Base-by-base conservation (phyloP, 2,797 vertebrate species). In the Lutjanus argentimaculatus region DNA sequence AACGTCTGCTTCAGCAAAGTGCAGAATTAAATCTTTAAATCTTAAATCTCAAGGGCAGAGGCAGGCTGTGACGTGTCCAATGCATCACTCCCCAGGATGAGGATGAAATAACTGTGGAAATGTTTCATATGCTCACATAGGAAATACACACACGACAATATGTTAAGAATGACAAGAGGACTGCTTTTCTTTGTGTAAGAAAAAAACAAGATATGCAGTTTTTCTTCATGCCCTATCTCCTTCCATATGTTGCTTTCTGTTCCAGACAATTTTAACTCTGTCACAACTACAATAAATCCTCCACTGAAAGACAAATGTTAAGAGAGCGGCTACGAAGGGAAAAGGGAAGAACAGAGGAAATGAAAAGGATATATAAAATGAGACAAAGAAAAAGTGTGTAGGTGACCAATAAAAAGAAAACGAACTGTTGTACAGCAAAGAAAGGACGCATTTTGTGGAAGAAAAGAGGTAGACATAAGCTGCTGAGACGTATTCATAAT, bases 251-350 rank as follows among this genome's bases (percentile, higher is more conserved):
- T 69, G 70, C 77, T 84, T 89, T 88, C 82, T 64, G 73, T 90
- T 90, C 77, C 45, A 80, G 67, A 77, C 80, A 53, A 82, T 89
- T 85, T 81, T 78, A 79, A 80, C 80, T 63, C 82, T 87, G 88
- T 88, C 88, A 89, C 52, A 70, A 72, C 69, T 67, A 62, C 77
- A 87, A 89, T 72, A 89, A 90, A 90, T 80, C 78, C 70, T 75
- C 72, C 57, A 14, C 15, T 62, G 75, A 72, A 75, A 67, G 79
- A 69, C 70, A 80, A 72, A 49, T 67, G 56, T 61, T 57, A 40
- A 42, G 40, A 63, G 59, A 77, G 56, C 42, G 8, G 36, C 71
- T 22, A 56, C 12, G 30, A 40, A 21, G 7, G n/a, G 69, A n/a
- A 56, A 16, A 65, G 16, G 4, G 12, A 17, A n/a, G 19, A 64